Percentiles rank a stretch among this genome's conserved stretches.
These are phyloP conservation scores for Magallana ariakensis DNA, from an alignment of 1,140 invertebrate genomes.

Conservation along the genomic window DNA sequence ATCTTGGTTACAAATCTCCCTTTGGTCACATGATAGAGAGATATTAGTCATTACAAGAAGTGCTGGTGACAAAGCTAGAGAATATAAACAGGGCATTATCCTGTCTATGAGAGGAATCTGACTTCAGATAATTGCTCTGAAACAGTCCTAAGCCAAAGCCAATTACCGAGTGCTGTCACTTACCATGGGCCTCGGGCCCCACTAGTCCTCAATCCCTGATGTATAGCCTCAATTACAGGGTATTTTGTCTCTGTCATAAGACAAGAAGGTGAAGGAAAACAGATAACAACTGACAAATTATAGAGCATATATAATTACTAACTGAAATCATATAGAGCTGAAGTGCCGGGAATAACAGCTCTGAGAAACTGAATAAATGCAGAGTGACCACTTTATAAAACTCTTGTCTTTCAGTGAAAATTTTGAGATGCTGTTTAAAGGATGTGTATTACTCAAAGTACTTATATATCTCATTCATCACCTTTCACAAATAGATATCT, in stretches of 20 bases:
- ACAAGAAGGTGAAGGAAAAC: background rate
- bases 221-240: conserved; percentile 33
- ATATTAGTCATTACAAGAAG: conserved; percentile 32
- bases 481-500: no score
- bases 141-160: conserved; percentile 22
- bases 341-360: no score
- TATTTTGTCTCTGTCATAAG: conserved; percentile 9
- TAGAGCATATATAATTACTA: background rate
- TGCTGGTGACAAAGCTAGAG: conserved; percentile 8
- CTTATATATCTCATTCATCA: no score
- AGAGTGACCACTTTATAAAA: no score
- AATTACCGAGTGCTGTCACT: conserved; percentile 25
- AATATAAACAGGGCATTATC: conserved; percentile 36
- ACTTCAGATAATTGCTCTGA: conserved; percentile 30
- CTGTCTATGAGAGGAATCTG: background rate
- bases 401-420: no score
- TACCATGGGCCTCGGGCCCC: background rate
- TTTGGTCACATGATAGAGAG: conserved; percentile 22
- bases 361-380: no score
- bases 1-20: background rate
- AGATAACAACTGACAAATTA: conserved; percentile 9
- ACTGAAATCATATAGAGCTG: no score
- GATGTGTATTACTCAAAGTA: no score
- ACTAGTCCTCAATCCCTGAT: background rate
- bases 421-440: no score